Base-by-base conservation (phyloP, 2,888 invertebrate species). In the Pogonocherus hispidulus region DNA sequence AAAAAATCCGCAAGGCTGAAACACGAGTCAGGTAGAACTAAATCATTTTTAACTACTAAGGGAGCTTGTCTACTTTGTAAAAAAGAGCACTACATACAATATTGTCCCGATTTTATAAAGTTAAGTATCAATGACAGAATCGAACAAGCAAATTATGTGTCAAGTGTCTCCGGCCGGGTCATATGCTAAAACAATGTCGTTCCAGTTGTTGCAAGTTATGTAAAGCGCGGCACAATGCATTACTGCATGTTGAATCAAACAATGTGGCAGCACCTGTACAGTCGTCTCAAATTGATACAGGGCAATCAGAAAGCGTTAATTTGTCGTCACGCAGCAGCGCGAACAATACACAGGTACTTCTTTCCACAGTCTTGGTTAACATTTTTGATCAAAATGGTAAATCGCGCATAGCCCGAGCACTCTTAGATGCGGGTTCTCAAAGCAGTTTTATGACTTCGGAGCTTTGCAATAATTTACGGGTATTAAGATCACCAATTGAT, bases 371-470 rank as follows among this genome's bases (percentile, higher is more conserved):
- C n/a, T n/a, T n/a, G n/a, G n/a, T n/a, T n/a, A n/a, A n/a, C n/a
- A 8, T 69, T 47, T 55, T 62, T 1, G 69, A 66, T 27, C 27
- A 62, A 23, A 41, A 60, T 37, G 46, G 46, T n/a, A n/a, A 6
- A 44, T n/a, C 1, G 11, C 54, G 41, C 3, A 35, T 16, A 16
- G 16, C 22, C n/a, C 16, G 54, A 23, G 44, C 41, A 20, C 19
- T 63, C 37, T 46, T 54, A 23, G 63, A 63, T 44, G 27, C 55
- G 14, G 63, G 54, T 20, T 54, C 54, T 11, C 54, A 63, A 44
- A 54, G 54, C 37, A 63, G 41, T 37, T 63, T 54, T 44, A 22
- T 63, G 22, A 54, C 18, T 11, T 4, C 1, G 16, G 44, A 54
- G n/a, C 6, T 63, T 16, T 14, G n/a, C 14, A 9, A 41, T n/a